Evolutionary conservation across 2,797 vertebrate species (phyloP).

Genomic region (Acanthurus leucopareius): DNA sequence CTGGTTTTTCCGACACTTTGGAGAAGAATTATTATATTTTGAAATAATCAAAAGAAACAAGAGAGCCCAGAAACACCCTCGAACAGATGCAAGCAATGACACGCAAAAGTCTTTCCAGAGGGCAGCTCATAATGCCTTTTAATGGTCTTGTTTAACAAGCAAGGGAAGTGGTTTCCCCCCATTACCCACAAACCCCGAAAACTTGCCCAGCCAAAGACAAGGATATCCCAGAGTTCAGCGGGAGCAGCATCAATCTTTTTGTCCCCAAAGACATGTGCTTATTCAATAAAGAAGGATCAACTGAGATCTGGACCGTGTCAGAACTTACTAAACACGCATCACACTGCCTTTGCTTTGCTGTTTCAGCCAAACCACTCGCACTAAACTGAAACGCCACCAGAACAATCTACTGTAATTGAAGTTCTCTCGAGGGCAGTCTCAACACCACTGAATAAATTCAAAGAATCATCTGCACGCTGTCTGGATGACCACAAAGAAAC

Average conservation of each 20-base stretch:
- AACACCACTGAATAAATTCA: constrained; percentile 65
- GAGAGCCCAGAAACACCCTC: constrained; percentile 71
- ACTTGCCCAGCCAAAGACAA: constrained; percentile 71
- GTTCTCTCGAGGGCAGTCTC: constrained; percentile 73
- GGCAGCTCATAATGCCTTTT: constrained; percentile 81
- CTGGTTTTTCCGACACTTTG: constrained; percentile 37
- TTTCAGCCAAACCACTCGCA: constrained; percentile 72
- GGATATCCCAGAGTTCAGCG: constrained; percentile 86
- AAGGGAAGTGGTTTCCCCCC: constrained; percentile 84
- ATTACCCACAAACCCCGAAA: constrained; percentile 83
- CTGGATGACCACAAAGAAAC: constrained; percentile 60
- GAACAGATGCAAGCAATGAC: constrained; percentile 83
- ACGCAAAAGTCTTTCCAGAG: constrained; percentile 74
- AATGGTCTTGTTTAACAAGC: constrained; percentile 88
- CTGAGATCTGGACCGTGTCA: constrained; percentile 78
- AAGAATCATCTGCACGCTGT: constrained; percentile 61
- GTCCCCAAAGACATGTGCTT: constrained; percentile 76
- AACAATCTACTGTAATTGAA: constrained; percentile 75
- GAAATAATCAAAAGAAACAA: constrained; percentile 68
- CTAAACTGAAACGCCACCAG: constrained; percentile 72
- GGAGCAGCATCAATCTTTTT: constrained; percentile 81
- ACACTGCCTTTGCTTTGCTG: constrained; percentile 46
- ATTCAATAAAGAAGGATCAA: constrained; percentile 75
- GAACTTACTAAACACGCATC: constrained; percentile 64
- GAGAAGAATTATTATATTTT: constrained; percentile 62